A percentile compares a stretch with the other conserved stretches of the same genome.
phyloP scores from a whole-genome alignment of 2,113 vertebrate species.

The Pycnonotus jocosus region DNA sequence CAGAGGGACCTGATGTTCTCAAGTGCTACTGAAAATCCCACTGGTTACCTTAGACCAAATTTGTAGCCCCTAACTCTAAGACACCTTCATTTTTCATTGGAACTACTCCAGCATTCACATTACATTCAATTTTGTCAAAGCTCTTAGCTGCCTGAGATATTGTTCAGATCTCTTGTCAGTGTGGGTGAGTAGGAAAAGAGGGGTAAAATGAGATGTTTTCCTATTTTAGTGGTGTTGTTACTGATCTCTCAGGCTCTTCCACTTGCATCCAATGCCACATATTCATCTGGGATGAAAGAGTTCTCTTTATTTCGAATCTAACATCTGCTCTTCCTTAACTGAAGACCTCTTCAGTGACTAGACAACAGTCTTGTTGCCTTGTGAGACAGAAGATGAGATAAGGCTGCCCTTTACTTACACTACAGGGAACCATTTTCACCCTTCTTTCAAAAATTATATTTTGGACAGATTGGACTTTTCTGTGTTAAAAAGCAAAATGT shows the following conservation, averaged over 20 bases:
- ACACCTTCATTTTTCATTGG: background rate
- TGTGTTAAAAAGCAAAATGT: background rate
- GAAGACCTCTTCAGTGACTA: background rate
- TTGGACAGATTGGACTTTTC: background rate
- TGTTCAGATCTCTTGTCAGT: background rate
- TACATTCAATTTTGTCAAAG: background rate
- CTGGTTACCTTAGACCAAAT: background rate
- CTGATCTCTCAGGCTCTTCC: background rate
- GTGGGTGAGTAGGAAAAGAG: background rate
- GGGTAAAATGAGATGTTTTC: background rate
- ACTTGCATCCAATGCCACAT: background rate
- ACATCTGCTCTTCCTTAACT: background rate
- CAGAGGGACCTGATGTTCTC: background rate
- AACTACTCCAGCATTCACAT: background rate
- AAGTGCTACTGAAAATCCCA: background rate
- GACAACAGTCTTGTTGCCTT: background rate
- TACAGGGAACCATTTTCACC: background rate
- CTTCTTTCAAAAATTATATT: background rate
- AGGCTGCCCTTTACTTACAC: background rate
- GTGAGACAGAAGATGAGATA: background rate
- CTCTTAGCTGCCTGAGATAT: background rate
- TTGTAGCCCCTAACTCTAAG: background rate
- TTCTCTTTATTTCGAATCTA: slow-evolving; percentile 6
- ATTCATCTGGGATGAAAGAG: background rate
- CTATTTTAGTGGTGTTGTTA: background rate